Percentiles rank a stretch among this genome's conserved stretches.
Evolutionary conservation across 1,140 invertebrate genomes (phyloP).

Genomic region (Pemphigus obesinymphae): DNA sequence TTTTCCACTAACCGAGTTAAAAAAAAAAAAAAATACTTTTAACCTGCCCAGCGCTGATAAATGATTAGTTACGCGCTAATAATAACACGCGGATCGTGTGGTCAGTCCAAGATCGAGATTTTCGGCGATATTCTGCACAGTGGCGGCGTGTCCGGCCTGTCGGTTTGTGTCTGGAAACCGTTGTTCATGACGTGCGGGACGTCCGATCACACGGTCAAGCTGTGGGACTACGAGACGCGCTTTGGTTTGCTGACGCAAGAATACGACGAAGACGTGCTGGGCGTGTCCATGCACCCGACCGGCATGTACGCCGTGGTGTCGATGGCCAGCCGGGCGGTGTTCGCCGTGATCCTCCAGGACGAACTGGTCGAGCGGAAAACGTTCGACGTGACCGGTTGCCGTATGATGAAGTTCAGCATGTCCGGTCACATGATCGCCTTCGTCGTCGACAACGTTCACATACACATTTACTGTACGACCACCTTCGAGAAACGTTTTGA

Average conservation of each 20-base stretch:
- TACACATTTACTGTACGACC: conserved; percentile 71
- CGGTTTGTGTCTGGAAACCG: conserved; percentile 81
- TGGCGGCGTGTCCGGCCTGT: conserved; percentile 70
- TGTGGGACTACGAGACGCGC: conserved; percentile 85
- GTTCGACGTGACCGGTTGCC: conserved; percentile 67
- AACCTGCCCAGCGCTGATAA: too few species aligned
- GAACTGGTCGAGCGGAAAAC: conserved; percentile 74
- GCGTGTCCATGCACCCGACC: conserved; percentile 74
- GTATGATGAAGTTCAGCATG: conserved; percentile 66
- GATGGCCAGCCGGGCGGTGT: conserved; percentile 49
- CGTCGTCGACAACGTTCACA: conserved; percentile 68
- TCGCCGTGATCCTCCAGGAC: conserved; percentile 81
- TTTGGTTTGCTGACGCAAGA: conserved; percentile 71
- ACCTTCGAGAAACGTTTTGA: conserved; percentile 65
- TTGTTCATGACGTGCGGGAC: conserved; percentile 78
- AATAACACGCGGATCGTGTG: not conserved
- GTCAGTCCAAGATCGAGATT: conserved; percentile 49
- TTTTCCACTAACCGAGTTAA: too few species aligned
- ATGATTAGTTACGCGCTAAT: too few species aligned
- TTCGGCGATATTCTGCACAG: conserved; percentile 73
- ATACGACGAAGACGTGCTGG: conserved; percentile 74
- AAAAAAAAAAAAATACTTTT: too few species aligned
- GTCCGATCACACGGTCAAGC: conserved; percentile 71
- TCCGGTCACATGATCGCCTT: conserved; percentile 79
- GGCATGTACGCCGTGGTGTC: conserved; percentile 77